Percentiles rank a stretch among this genome's conserved stretches.
Conservation (phyloP, 2,888 invertebrate species). For the Aelia acuminata region DNA sequence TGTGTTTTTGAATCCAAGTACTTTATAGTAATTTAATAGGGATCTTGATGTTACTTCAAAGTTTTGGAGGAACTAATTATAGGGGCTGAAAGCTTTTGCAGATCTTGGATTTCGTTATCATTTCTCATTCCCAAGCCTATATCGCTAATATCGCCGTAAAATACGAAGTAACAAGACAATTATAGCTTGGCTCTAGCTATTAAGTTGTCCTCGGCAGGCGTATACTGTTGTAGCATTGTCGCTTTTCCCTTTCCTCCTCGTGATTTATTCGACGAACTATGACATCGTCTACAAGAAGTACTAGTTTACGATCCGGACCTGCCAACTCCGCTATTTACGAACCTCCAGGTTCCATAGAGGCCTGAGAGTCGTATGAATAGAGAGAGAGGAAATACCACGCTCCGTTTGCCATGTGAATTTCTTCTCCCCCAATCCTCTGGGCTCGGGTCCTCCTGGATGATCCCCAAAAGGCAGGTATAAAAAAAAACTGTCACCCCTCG, state of each 20-base stretch:
- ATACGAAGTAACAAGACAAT: constrained; percentile 9
- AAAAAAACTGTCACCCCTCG: constrained; percentile 55
- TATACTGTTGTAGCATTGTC: neutral
- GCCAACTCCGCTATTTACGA: neutral
- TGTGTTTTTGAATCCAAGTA: no score
- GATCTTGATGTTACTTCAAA: no score
- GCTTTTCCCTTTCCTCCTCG: neutral
- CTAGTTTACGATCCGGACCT: constrained; percentile 18
- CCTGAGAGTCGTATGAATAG: constrained; percentile 6
- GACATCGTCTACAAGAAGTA: neutral
- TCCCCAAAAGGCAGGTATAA: constrained; percentile 36
- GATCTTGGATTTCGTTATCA: no score
- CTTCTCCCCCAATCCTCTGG: constrained; percentile 41
- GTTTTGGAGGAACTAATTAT: no score
- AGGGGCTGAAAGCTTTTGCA: no score
- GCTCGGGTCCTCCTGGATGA: constrained; percentile 14
- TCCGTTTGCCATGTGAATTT: constrained; percentile 50
- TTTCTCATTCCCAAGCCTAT: neutral
- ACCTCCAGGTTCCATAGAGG: neutral
- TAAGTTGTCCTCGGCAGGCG: constrained; percentile 38
- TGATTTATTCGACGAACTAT: constrained; percentile 41
- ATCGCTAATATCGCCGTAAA: neutral
- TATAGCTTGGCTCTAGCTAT: neutral
- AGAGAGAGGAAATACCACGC: constrained; percentile 27
- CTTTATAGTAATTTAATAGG: no score